Evolutionary conservation across 2,113 vertebrate genomes (phyloP), one percentile per base, ranked within the genome.

Genomic region (Formicarius rufipectus): DNA sequence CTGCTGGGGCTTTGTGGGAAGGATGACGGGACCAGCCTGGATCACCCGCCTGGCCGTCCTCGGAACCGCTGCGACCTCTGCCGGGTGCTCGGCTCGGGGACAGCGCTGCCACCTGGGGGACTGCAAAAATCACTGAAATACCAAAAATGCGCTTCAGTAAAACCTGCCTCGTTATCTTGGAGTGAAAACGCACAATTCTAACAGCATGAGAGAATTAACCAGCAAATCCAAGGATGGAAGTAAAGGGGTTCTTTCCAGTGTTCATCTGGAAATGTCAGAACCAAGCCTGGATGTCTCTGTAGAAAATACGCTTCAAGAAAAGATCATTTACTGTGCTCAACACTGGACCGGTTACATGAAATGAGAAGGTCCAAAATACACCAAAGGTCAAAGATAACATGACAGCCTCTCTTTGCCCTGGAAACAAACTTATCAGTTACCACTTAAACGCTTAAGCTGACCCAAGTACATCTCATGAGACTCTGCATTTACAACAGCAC

Each of bases 111-210:
- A 8, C 14, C 37, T 10, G 40, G 27, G 11, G 60, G 11, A 16
- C 60, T 4, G 49, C 24, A 10, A 14, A 52, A 56, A 18, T 1
- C 7, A 53, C 67, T 1, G 49, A 8, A 67, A 49, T 2, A 30
- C 0, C 4, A n/a, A 14, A 72, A 75, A 52, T 0, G 7, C 0
- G 0, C 52, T 30, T 33, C 2, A 47, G 14, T 1, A 33, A 69
- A 79, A 4, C 18, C 19, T 7, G n/a, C 14, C 55, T 55, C 18
- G 7, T 44, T 37, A 37, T 27, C 45, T 42, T 7, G 10, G 18
- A 24, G 25, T 20, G 47, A 37, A 53, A 73, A 74, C 10, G 33
- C 33, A n/a, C 44, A n/a, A 1, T 31, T 84, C 30, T 42, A n/a
- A 37, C 31, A 39, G 55, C 2, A 19, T 14, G n/a, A 23, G 52